Evolutionary conservation across 2,888 invertebrate genomes (phyloP).

Genomic region (Galeopsomyia nigrocyanea): DNA sequence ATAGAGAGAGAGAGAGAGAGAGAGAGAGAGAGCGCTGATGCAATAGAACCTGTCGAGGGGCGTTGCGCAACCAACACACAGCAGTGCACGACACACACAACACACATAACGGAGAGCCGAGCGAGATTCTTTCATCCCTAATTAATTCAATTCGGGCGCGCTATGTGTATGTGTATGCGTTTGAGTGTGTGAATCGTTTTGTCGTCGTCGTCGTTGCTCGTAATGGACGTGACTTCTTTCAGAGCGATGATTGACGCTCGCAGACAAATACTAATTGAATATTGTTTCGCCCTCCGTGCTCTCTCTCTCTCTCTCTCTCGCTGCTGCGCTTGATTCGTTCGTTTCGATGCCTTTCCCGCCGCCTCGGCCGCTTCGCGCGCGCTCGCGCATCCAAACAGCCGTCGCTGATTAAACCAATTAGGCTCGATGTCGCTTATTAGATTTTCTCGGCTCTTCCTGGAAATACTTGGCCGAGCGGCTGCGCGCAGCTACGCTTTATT

Average conservation of each 20-base stretch:
- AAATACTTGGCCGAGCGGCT: conserved; percentile 11
- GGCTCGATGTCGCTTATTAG: conserved; percentile 37
- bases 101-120: too few species aligned
- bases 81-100: too few species aligned
- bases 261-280: conserved; percentile 44
- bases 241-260: conserved; percentile 17
- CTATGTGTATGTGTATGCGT: conserved; percentile 10
- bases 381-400: neutral
- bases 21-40: conserved; percentile 50
- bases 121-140: conserved; percentile 48
- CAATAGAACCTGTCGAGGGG: conserved; percentile 60
- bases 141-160: conserved; percentile 46
- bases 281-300: conserved; percentile 2
- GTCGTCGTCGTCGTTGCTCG: neutral
- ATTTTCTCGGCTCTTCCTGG: conserved; percentile 41
- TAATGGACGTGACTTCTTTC: conserved; percentile 24
- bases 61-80: conserved; percentile 16
- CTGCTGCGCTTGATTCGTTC: conserved; percentile 38
- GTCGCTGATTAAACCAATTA: conserved; percentile 40
- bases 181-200: conserved; percentile 4
- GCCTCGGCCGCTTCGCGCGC: too few species aligned
- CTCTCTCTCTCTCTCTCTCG: neutral
- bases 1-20: neutral
- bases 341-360: conserved; percentile 38
- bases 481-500: neutral